Conservation (phyloP, 2,113 vertebrate species). For the Pavo muticus region DNA sequence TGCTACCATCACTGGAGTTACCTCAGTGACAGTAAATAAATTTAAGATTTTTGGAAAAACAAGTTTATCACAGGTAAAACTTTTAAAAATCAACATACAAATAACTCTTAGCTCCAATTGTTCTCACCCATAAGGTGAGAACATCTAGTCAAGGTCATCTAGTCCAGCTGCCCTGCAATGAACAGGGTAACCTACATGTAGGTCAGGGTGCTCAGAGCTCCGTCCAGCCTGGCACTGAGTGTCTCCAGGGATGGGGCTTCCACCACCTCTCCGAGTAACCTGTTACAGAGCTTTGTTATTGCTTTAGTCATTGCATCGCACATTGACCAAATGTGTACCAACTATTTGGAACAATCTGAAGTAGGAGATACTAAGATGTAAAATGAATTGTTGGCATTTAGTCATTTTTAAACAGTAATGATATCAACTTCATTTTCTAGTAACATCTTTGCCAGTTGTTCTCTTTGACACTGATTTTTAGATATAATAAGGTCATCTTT, state of each 20-base stretch:
- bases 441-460: not conserved
- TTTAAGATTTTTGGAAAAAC: not conserved
- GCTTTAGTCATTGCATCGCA: not conserved
- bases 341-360: not conserved
- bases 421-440: not conserved
- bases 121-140: not conserved
- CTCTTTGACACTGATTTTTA: not conserved
- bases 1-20: not conserved
- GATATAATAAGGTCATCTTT: not conserved
- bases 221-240: too few species aligned
- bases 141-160: too few species aligned
- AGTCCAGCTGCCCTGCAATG: too few species aligned
- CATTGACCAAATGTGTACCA: not conserved
- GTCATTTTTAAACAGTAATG: not conserved
- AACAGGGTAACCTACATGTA: too few species aligned
- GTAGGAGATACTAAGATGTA: not conserved
- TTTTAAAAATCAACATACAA: not conserved
- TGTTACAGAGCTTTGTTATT: too few species aligned
- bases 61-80: not conserved
- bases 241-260: too few species aligned
- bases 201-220: too few species aligned
- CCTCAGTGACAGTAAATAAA: not conserved
- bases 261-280: too few species aligned
- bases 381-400: not conserved
- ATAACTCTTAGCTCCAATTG: not conserved